Base-by-base conservation (phyloP, 2,113 vertebrate species). In the Cacatua alba region DNA sequence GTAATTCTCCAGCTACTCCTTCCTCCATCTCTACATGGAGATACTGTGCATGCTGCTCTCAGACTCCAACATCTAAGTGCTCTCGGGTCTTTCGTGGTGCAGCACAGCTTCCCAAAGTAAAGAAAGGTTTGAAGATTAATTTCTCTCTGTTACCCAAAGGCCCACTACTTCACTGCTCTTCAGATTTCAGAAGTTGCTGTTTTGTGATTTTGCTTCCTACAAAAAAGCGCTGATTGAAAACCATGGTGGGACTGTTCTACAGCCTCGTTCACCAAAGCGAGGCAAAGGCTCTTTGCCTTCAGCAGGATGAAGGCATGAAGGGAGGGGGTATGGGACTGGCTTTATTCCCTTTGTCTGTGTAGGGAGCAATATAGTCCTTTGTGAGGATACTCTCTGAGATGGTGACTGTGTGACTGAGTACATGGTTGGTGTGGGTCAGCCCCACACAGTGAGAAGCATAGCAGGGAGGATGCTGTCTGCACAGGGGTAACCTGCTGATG, bases 391-490 rank as follows among this genome's bases (percentile, higher is more conserved):
- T 2, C 21, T 59, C 62, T n/a, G 41, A 71, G 70, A 7, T 17
- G 14, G 19, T 37, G 52, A 13, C 37, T 29, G 35, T 9, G 23
- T 71, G 46, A 23, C 46, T 5, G 44, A 17, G 17, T 11, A 25
- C 0, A 3, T 11, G 23, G 7, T 6, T 75, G 48, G 23, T 68
- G 65, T 43, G 62, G 31, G 57, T 67, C 25, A 68, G 41, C 35
- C 55, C 11, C 29, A 17, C 7, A 4, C 0, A 0, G 14, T 44
- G 35, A 55, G 52, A 49, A 51, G 15, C n/a, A 33, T 0, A 4
- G 43, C 37, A 49, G 31, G n/a, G n/a, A 86, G 21, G 35, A 21
- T 68, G 43, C 46, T 85, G 25, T 26, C 29, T 70, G 35, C 26
- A 16, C 29, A 44, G 29, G 7, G 14, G 13, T 52, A 64, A 60